These are phyloP conservation scores for Coluber constrictor DNA, from an alignment of 2,797 vertebrate genomes.

Conservation along the genomic window DNA sequence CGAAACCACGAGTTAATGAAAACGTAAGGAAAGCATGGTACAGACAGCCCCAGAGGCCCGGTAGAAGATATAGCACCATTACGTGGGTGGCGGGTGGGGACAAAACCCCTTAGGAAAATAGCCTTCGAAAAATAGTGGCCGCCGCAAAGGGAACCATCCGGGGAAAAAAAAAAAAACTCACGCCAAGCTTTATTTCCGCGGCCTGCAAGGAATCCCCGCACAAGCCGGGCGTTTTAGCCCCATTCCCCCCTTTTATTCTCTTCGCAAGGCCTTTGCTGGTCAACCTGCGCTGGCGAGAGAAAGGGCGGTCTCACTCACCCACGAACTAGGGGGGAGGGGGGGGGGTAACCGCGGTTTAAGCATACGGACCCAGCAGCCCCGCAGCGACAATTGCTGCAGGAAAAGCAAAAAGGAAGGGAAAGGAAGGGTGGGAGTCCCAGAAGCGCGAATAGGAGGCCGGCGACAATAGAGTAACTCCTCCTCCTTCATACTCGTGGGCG, in stretches of 20 bases:
- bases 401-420: not conserved
- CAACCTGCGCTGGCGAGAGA: not conserved
- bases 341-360: not conserved
- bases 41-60: not conserved
- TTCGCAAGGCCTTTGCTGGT: not conserved
- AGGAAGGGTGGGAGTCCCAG: not conserved
- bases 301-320: not conserved
- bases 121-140: not conserved
- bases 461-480: not conserved
- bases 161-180: not conserved
- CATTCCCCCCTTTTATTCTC: not conserved
- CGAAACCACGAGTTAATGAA: not conserved
- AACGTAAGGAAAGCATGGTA: not conserved
- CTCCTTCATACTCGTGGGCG: not conserved
- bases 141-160: not conserved
- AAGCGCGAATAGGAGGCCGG: too few species aligned
- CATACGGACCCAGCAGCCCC: too few species aligned
- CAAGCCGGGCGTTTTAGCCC: not conserved
- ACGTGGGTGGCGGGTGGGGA: not conserved
- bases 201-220: not conserved
- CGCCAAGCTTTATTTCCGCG: not conserved
- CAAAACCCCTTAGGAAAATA: not conserved
- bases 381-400: not conserved
- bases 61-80: not conserved
- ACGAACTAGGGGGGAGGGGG: not conserved